These are phyloP conservation scores for Eunapius fragilis DNA, from an alignment of 37 sponge, comb jelly and placozoan species.

Conservation along the genomic window DNA sequence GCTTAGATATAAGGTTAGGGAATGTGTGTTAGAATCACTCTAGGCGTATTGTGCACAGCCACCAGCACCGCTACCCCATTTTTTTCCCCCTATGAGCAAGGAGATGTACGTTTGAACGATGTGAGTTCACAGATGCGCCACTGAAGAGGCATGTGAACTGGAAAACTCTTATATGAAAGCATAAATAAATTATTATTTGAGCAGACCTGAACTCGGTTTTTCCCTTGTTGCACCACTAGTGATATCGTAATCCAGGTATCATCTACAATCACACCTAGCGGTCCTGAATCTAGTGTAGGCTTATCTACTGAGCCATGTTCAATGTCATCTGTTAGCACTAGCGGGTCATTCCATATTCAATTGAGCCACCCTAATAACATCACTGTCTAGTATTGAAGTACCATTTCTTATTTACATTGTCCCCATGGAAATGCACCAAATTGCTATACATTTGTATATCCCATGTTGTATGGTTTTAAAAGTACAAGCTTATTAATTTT, in stretches of 20 bases:
- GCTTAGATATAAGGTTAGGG: too few relatives aligned
- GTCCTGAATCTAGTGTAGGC: not conserved
- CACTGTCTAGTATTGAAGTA: not conserved
- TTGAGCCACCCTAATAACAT: not conserved
- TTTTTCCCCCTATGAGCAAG: too few relatives aligned
- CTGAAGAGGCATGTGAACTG: too few relatives aligned
- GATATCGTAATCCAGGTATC: not conserved
- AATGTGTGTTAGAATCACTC: too few relatives aligned
- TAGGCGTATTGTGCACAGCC: too few relatives aligned
- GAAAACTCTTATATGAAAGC: too few relatives aligned
- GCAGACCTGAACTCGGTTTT: too few relatives aligned
- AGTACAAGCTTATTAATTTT: not conserved
- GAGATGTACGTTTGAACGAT: too few relatives aligned
- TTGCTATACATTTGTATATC: not conserved
- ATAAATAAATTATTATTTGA: too few relatives aligned
- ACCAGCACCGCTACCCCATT: too few relatives aligned
- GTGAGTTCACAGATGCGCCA: too few relatives aligned
- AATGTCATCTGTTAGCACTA: not conserved
- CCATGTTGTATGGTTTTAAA: not conserved
- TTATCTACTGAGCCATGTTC: not conserved
- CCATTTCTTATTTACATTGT: not conserved
- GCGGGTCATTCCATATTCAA: not conserved
- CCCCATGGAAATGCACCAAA: not conserved
- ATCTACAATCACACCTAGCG: not conserved
- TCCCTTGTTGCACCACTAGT: not conserved